Conservation (phyloP, 2,113 vertebrate genomes). For the Centropus unirufus region DNA sequence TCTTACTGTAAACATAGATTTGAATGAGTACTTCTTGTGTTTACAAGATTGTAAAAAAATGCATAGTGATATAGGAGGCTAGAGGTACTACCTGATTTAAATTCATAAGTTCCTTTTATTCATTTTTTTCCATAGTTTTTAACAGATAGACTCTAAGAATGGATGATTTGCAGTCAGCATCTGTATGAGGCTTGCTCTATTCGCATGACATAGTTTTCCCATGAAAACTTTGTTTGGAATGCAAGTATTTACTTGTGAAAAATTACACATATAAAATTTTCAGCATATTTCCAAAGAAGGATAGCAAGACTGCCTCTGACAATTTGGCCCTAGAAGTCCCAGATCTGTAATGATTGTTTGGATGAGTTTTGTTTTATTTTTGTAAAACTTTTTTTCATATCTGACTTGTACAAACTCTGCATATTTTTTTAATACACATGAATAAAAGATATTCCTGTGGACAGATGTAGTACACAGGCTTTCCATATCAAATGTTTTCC, state of each 20-base stretch:
- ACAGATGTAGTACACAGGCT: constrained; percentile 65
- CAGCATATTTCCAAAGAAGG: neutral
- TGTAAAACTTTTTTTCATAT: constrained; percentile 21
- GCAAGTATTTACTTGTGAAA: constrained; percentile 41
- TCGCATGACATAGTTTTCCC: constrained; percentile 2
- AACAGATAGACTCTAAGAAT: constrained; percentile 25
- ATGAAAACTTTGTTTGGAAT: constrained; percentile 39
- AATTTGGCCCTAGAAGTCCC: constrained; percentile 22
- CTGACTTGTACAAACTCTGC: constrained; percentile 61
- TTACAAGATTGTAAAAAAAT: constrained; percentile 1
- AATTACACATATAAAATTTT: constrained; percentile 10
- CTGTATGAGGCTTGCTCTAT: constrained; percentile 28
- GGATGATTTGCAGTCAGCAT: constrained; percentile 48
- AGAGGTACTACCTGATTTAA: constrained; percentile 11
- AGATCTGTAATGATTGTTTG: constrained; percentile 1
- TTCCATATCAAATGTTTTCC: constrained; percentile 76
- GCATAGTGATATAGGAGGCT: neutral
- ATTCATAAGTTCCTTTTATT: constrained; percentile 1
- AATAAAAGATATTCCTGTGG: constrained; percentile 76
- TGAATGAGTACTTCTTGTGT: constrained; percentile 4
- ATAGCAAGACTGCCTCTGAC: neutral
- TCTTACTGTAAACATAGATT: constrained; percentile 14
- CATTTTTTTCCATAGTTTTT: neutral
- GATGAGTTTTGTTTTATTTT: constrained; percentile 51
- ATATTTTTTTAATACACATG: constrained; percentile 76